These are phyloP conservation scores for Xestoiulus laeticollis DNA, from an alignment of 2,888 invertebrate species.

Conservation along the genomic window DNA sequence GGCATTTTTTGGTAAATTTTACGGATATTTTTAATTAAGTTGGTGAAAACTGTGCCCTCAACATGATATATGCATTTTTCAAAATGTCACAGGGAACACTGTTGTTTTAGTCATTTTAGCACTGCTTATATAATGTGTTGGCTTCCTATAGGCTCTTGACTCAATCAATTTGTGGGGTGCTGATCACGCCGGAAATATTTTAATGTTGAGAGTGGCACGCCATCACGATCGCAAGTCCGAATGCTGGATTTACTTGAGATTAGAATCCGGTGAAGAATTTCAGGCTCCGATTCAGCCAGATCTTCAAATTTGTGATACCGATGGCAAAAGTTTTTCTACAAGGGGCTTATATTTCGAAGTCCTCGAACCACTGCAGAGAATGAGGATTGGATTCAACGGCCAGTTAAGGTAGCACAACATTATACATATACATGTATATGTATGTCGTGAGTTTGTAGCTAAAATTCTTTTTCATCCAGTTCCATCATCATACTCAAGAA, in stretches of 20 bases:
- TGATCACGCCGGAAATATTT: slow-evolving; percentile 69
- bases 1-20: no score
- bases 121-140: no score
- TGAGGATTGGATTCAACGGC: slow-evolving; percentile 77
- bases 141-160: slow-evolving; percentile 64
- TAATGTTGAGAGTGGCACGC: slow-evolving; percentile 70
- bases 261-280: slow-evolving; percentile 65
- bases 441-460: no score
- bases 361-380: slow-evolving; percentile 70
- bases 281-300: slow-evolving; percentile 70
- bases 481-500: no score
- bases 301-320: slow-evolving; percentile 65
- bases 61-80: no score
- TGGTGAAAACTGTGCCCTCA: no score
- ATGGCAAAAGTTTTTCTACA: slow-evolving; percentile 58
- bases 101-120: no score
- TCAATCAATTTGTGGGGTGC: slow-evolving; percentile 68
- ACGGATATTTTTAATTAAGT: no score
- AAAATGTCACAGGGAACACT: no score
- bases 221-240: slow-evolving; percentile 69
- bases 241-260: slow-evolving; percentile 68
- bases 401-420: slow-evolving; percentile 66
- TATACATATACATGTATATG: not conserved
- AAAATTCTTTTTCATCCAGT: no score
- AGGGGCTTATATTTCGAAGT: slow-evolving; percentile 70